These are phyloP conservation scores for Aphrocallistes beatrix DNA, from an alignment of 37 sponge, comb jelly and placozoan genomes.

Conservation along the genomic window DNA sequence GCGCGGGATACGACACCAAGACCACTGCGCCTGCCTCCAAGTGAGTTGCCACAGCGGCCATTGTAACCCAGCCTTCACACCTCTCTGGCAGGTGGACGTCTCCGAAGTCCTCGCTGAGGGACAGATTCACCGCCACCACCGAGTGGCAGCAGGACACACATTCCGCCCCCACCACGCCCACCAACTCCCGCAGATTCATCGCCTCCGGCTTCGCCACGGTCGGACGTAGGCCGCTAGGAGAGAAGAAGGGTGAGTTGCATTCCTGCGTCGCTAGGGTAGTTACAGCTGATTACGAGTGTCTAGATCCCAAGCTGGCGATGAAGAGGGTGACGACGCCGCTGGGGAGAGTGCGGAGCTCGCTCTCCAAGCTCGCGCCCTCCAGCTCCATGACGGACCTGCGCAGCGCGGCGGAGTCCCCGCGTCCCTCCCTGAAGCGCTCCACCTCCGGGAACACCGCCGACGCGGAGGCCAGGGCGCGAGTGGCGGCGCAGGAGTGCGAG, in stretches of 20 bases:
- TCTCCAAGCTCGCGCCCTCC: neutral
- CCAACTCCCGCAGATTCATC: neutral
- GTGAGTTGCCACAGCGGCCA: neutral
- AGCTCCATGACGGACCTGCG: neutral
- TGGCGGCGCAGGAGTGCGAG: neutral
- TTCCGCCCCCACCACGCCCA: neutral
- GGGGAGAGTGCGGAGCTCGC: neutral
- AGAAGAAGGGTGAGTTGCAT: too few species aligned
- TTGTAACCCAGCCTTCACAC: neutral
- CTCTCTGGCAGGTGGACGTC: neutral
- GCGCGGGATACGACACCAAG: neutral
- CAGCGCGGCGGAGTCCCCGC: neutral
- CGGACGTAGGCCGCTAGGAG: too few species aligned
- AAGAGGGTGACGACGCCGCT: neutral
- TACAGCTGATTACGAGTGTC: too few species aligned
- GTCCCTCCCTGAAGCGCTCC: neutral
- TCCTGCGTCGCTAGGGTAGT: too few species aligned
- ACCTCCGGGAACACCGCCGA: neutral
- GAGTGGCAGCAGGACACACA: neutral
- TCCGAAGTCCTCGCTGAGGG: neutral
- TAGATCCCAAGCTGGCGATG: neutral
- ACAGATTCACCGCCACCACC: neutral
- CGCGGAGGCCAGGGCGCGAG: neutral
- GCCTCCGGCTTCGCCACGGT: too few species aligned
- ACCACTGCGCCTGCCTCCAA: neutral